Base-by-base conservation (phyloP, 2,113 vertebrate genomes). In the Nycticryphes semicollaris region DNA sequence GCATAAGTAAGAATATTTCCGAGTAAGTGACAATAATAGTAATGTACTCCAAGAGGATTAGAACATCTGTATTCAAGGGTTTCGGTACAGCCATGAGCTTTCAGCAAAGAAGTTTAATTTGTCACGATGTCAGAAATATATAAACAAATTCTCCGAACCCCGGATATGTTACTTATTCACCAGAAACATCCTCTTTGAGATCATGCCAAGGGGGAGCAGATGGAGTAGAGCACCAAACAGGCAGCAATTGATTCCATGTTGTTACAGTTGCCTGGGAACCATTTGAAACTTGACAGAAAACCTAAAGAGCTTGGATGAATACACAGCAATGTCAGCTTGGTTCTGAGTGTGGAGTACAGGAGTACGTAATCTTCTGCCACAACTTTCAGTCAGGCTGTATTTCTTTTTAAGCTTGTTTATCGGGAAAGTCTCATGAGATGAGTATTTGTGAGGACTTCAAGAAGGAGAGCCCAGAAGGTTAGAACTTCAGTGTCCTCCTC, bases 251-350 rank as follows among this genome's bases (percentile, higher is more conserved):
- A 95, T 95, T 97, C 91, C 48, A n/a, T 93, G 90, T 97, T 97
- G 80, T 96, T 97, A 82, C 27, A 84, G 95, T 98, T 98, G 96
- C 97, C 80, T 97, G 95, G 96, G 95, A 98, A 97, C 96, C n/a
- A n/a, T 92, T 68, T 94, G 87, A 91, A 94, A 95, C 87, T 96
- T 97, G 93, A 96, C 75, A 96, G 85, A 93, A 90, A 97, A 84
- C 43, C n/a, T 94, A 47, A 92, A 91, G 84, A 72, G 89, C 77
- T 93, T 59, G 8, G 92, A 94, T 94, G 75, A 97, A 76, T 95
- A 69, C 94, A 57, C 93, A 95, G 90, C 95, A 91, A 85, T 84
- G 75, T 95, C 97, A 97, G 59, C 50, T 96, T 94, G 72, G 35
- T 96, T 96, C 94, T 68, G 80, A 30, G 51, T 84, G 86, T 59